Evolutionary conservation across 2,888 invertebrate genomes (phyloP), one percentile per base, ranked within the genome.

Genomic region (Carterocephalus palaemon): DNA sequence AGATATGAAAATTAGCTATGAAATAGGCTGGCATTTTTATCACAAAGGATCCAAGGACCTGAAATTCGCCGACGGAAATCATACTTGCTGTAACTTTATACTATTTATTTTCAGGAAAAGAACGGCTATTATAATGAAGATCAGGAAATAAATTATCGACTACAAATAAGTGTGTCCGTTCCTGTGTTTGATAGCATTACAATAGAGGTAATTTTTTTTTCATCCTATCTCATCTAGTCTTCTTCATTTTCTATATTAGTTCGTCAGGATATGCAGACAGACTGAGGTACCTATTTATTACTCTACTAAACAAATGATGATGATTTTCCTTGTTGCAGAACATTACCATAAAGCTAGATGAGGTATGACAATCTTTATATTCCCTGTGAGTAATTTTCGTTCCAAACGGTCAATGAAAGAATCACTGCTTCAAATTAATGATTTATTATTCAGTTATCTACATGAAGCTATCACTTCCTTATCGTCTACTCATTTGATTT

Each of bases 61-160:
- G n/a, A n/a, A n/a, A n/a, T n/a, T n/a, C n/a, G n/a, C n/a, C n/a
- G n/a, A n/a, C n/a, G n/a, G n/a, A n/a, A n/a, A n/a, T n/a, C n/a
- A n/a, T n/a, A n/a, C n/a, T n/a, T n/a, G n/a, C n/a, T n/a, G n/a
- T n/a, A n/a, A n/a, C n/a, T n/a, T n/a, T n/a, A n/a, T n/a, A n/a
- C n/a, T n/a, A n/a, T n/a, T n/a, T n/a, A 17, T 15, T 67, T 73
- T 29, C 56, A 85, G 85, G 70, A 84, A 41, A 60, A 65, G 51
- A 64, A 58, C 6, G 86, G 86, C 0, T 69, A 70, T 23, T 86
- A 86, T 48, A 81, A 83, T 42, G 86, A 86, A 57, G 82, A 73
- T 0, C 64, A 72, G 34, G 74, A 75, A 17, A 53, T 77, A 2
- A 75, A 84, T 52, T 86, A 80, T 46, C 64, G 77, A 22, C 62